Evolutionary conservation across 2,888 invertebrate genomes (phyloP).

Genomic region (Colletes collaris): DNA sequence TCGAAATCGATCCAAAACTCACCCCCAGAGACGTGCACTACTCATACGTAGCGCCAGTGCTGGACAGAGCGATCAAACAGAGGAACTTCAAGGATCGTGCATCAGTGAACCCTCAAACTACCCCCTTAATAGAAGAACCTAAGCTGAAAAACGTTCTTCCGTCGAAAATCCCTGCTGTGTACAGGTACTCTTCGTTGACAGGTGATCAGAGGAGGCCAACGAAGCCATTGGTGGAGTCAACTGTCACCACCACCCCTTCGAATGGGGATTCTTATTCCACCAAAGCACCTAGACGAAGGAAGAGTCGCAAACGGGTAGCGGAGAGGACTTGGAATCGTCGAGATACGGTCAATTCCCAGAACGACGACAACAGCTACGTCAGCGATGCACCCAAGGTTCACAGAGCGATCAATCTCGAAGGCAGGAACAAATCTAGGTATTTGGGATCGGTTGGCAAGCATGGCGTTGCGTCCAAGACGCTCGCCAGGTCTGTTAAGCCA

Average conservation of each 20-base stretch:
- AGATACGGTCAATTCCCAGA: neutral
- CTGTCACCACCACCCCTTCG: neutral
- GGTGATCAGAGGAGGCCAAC: neutral
- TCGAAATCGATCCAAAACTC: neutral
- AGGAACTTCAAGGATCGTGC: constrained; percentile 5
- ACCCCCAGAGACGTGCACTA: neutral
- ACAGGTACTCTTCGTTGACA: neutral
- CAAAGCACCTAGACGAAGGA: constrained; percentile 7
- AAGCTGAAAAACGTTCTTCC: constrained; percentile 4
- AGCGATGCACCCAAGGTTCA: neutral
- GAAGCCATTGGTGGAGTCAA: neutral
- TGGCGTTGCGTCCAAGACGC: constrained; percentile 55
- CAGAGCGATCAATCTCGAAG: neutral
- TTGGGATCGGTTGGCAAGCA: constrained; percentile 25
- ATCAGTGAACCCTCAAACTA: neutral
- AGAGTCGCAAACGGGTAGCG: constrained; percentile 4
- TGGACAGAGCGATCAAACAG: neutral
- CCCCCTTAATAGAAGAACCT: neutral
- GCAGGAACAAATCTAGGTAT: constrained; percentile 1
- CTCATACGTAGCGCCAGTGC: neutral
- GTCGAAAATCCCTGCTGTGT: neutral
- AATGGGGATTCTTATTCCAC: neutral
- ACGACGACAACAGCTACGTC: neutral
- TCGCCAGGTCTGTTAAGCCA: neutral
- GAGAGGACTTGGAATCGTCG: neutral